A percentile compares a stretch with the other conserved stretches of the same genome.
phyloP scores from a whole-genome alignment of 1,140 invertebrate genomes.

The Conus betulinus region DNA sequence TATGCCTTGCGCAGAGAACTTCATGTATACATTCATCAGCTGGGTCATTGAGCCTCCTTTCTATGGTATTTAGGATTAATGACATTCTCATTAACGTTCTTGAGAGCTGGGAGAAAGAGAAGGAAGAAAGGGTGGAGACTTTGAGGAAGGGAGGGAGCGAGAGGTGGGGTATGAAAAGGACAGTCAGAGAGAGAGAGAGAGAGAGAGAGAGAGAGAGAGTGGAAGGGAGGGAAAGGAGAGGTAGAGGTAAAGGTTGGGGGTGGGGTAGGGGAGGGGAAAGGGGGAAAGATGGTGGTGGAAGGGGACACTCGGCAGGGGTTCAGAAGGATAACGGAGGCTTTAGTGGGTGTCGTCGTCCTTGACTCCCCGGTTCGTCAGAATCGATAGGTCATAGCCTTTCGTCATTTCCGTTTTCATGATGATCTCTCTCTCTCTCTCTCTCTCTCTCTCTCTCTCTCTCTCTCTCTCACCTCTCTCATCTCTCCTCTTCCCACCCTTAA shows the following conservation, averaged over 20 bases:
- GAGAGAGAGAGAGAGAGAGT: slow-evolving; percentile 7
- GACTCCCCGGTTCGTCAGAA: no score
- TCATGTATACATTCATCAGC: no score
- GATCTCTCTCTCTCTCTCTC: no score
- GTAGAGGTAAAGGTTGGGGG: not conserved
- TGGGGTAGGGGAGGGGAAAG: not conserved
- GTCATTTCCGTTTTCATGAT: no score
- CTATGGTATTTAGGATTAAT: no score
- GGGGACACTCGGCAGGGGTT: not conserved
- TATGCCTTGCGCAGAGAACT: no score
- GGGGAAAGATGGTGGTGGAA: not conserved
- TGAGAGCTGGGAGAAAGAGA: not conserved
- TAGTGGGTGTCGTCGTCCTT: not conserved
- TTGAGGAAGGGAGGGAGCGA: not conserved
- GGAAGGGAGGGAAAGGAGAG: not conserved
- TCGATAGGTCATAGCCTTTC: no score
- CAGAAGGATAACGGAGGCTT: not conserved
- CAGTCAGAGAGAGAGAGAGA: not conserved
- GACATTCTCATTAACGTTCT: no score
- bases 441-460: no score
- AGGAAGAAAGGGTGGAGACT: not conserved
- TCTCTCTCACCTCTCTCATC: no score
- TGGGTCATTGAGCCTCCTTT: no score
- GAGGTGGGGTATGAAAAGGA: not conserved
- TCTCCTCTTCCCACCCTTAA: no score